Base-by-base conservation (phyloP, 2,797 vertebrate genomes). In the Enteromius treurensis region DNA sequence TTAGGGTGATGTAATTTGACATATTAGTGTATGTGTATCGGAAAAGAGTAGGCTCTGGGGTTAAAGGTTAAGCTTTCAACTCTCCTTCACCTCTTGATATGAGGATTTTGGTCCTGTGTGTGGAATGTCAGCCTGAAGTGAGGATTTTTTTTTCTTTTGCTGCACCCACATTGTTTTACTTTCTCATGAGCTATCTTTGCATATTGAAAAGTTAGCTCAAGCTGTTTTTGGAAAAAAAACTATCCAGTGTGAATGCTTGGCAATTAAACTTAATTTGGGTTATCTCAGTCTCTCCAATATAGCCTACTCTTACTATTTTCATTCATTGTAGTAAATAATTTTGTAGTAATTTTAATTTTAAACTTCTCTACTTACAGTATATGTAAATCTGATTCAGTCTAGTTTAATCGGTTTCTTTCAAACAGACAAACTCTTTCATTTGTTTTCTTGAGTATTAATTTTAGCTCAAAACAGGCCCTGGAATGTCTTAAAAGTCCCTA, bases 41-140 rank as follows among this genome's bases (percentile, higher is more conserved):
- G 87, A 77, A 76, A 68, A 87, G 42, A 23, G 37, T 37, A 65
- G 62, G 55, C 45, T 77, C 42, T 71, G 42, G 74, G 87, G 88
- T 80, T 73, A 84, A 89, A 90, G 88, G 87, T 87, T 86, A 88
- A 85, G 88, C 45, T 82, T 90, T 94, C 90, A 94, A 93, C 93
- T 91, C 90, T 90, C 87, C 90, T 91, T 94, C 92, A 95, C 93
- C 93, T 62, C 80, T 62, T 91, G 90, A 90, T 90, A 90, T 85
- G 88, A 93, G 92, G 91, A 94, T 94, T 94, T 95, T 87, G 91
- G 84, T 87, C 86, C 88, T 74, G 83, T 85, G 93, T 95, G 94
- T 93, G 95, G 93, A 95, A 95, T 95, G 91, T 95, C 58, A 90
- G 89, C 91, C 37, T 88, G 91, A 90, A 91, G 94, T 94, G 95